Evolutionary conservation across 2,797 vertebrate species (phyloP).

Genomic region (Apodemus agrarius): DNA sequence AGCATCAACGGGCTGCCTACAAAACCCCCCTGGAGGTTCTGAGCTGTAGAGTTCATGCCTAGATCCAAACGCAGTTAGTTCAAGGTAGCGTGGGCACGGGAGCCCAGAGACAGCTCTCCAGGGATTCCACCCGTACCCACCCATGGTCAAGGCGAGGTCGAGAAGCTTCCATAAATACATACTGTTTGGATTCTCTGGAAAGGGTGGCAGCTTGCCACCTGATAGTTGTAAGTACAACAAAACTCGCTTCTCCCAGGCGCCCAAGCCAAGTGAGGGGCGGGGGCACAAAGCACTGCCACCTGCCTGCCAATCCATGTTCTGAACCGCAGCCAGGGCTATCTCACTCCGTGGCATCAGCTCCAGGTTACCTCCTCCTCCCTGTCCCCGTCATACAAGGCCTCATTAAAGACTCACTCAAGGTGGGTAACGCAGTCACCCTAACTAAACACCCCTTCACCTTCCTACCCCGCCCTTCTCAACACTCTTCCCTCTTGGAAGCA

Average conservation of each 20-base stretch:
- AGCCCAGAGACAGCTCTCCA: background rate
- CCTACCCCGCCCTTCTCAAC: background rate
- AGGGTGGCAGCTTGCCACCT: background rate
- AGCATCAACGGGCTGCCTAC: background rate
- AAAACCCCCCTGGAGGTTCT: background rate
- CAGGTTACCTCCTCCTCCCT: background rate
- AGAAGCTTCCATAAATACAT: conserved; percentile 21
- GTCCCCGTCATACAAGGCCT: background rate
- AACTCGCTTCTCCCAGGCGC: conserved; percentile 1
- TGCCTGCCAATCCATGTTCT: background rate
- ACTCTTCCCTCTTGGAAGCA: background rate
- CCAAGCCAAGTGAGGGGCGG: background rate
- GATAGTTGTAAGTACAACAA: conserved; percentile 30
- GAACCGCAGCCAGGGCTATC: background rate
- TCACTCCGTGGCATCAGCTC: background rate
- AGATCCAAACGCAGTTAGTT: background rate
- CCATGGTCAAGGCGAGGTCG: background rate
- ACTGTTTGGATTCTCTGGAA: conserved; percentile 46
- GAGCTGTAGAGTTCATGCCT: background rate
- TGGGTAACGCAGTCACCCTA: background rate
- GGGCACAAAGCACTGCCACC: too few relatives aligned
- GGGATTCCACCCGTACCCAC: background rate
- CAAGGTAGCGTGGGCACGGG: background rate
- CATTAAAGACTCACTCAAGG: conserved; percentile 5
- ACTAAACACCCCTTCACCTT: background rate